These are phyloP conservation scores for Thalassoma bifasciatum DNA, from an alignment of 2,113 vertebrate species.

Conservation along the genomic window DNA sequence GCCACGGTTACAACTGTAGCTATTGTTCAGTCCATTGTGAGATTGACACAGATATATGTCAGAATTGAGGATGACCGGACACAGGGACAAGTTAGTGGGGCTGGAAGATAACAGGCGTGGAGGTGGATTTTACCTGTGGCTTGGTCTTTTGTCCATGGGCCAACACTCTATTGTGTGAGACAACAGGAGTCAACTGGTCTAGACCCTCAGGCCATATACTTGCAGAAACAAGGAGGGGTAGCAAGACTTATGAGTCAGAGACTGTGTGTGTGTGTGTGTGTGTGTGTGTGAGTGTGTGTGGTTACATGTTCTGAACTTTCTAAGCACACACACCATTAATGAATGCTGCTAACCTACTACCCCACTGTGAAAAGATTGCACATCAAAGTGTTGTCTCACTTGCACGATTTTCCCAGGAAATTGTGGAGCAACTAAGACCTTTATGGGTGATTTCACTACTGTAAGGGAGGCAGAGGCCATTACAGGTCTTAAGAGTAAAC, in stretches of 20 bases:
- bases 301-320: slow-evolving; percentile 15
- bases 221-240: slow-evolving; percentile 49
- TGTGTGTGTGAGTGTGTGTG: slow-evolving; percentile 1
- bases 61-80: slow-evolving; percentile 10
- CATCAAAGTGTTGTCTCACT: slow-evolving; percentile 4
- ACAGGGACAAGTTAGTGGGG: slow-evolving; percentile 5
- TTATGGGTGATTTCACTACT: neutral
- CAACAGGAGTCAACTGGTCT: slow-evolving; percentile 66
- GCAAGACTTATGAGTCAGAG: slow-evolving; percentile 6
- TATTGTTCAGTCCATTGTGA: slow-evolving; percentile 17
- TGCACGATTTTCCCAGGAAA: neutral
- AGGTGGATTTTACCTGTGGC: slow-evolving; percentile 38
- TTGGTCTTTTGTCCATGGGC: slow-evolving; percentile 19
- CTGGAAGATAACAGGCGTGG: slow-evolving; percentile 32
- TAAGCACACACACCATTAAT: neutral
- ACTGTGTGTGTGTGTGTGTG: slow-evolving; percentile 5
- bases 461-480: neutral
- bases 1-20: slow-evolving; percentile 6
- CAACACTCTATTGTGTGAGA: slow-evolving; percentile 38
- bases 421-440: neutral
- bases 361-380: slow-evolving; percentile 10
- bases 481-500: neutral
- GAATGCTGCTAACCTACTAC: slow-evolving; percentile 17
- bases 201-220: slow-evolving; percentile 59
- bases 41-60: slow-evolving; percentile 2